Evolutionary conservation across 2,113 vertebrate genomes (phyloP).

Genomic region (Oreocharis arfaki): DNA sequence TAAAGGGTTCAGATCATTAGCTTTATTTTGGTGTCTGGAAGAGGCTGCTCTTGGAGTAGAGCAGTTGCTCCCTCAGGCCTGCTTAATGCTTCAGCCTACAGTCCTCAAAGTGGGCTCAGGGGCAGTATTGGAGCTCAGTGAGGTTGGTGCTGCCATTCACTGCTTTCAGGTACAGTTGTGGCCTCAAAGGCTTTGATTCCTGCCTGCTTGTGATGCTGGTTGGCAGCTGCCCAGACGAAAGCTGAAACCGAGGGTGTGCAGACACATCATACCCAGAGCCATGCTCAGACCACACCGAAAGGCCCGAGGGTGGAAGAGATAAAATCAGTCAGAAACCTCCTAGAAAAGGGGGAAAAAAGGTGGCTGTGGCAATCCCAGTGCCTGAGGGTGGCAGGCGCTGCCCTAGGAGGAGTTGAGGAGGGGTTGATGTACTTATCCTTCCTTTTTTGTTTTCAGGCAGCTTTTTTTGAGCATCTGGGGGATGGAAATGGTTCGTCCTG

Average conservation of each 20-base stretch:
- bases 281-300: fast-evolving
- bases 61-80: background rate
- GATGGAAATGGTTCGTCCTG: background rate
- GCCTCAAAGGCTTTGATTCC: background rate
- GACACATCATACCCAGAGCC: background rate
- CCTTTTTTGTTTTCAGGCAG: background rate
- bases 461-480: background rate
- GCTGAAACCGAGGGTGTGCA: background rate
- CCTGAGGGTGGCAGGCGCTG: background rate
- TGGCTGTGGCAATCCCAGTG: background rate
- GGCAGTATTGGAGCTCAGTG: background rate
- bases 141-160: background rate
- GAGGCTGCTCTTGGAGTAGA: background rate
- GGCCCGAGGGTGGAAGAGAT: background rate
- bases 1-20: fast-evolving
- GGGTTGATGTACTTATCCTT: background rate
- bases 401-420: background rate
- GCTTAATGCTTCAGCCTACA: background rate
- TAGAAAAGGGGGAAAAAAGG: fast-evolving
- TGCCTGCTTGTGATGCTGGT: background rate
- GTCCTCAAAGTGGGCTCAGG: fast-evolving
- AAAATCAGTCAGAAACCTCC: background rate
- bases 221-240: background rate
- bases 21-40: background rate
- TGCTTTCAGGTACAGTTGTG: background rate